Evolutionary conservation across 2,797 vertebrate species (phyloP).

Genomic region (Tragopan temminckii): DNA sequence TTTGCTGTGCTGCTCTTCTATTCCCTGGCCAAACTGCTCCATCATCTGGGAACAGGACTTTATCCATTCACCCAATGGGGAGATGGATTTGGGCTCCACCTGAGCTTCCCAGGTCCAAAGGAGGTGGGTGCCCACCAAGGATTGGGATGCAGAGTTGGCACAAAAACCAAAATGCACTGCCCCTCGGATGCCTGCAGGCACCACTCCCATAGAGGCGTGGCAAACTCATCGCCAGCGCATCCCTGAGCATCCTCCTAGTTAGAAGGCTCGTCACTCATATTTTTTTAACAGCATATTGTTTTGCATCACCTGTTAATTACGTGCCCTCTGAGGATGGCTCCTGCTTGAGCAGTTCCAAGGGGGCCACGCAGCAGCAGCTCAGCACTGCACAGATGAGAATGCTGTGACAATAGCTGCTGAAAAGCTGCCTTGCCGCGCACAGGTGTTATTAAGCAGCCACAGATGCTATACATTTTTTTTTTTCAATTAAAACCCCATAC

Average conservation of each 20-base stretch:
- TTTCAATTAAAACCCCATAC: conserved; percentile 48
- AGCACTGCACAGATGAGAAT: conserved; percentile 1
- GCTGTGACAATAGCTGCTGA: background rate
- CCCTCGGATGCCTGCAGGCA: background rate
- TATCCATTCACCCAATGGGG: conserved; percentile 40
- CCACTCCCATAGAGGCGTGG: background rate
- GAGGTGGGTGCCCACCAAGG: background rate
- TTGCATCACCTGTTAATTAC: background rate
- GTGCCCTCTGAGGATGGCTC: background rate
- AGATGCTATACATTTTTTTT: conserved; percentile 60
- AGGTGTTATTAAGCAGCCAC: conserved; percentile 70
- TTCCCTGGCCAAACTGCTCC: rapidly evolving
- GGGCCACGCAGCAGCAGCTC: background rate
- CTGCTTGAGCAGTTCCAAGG: background rate
- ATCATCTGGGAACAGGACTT: background rate
- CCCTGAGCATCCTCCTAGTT: background rate
- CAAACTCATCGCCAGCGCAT: background rate
- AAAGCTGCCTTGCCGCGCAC: background rate
- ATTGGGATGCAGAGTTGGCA: background rate
- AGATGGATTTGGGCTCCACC: conserved; percentile 38
- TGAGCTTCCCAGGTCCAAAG: conserved; percentile 15
- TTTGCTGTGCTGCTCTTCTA: background rate
- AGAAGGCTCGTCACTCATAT: background rate
- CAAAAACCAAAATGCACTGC: background rate
- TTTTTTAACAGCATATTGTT: background rate